Conservation (phyloP, 1,140 invertebrate genomes). For the Thaumatotibia leucotreta region DNA sequence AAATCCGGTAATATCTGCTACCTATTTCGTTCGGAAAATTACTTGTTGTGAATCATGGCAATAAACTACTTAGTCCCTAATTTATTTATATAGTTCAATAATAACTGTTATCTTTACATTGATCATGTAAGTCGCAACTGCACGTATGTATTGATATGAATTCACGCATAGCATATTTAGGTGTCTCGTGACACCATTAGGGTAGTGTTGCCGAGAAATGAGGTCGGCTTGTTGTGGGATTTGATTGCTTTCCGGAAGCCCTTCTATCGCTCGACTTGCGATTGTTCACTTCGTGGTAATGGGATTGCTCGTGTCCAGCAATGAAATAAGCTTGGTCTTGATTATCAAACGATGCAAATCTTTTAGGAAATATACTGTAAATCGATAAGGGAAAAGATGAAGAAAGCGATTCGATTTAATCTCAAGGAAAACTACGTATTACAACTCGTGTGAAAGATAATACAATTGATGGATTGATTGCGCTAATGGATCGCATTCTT, state of each 20-base stretch:
- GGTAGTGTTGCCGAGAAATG: conserved; percentile 13
- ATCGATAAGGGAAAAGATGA: background rate
- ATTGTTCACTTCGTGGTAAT: background rate
- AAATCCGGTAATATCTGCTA: background rate
- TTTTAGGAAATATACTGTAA: background rate
- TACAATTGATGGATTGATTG: conserved; percentile 9
- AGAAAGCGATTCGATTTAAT: conserved; percentile 2
- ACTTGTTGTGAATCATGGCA: no score
- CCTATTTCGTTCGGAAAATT: background rate
- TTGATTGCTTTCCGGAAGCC: conserved; percentile 21
- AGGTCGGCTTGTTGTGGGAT: conserved; percentile 16
- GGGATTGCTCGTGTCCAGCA: background rate
- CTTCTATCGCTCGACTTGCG: background rate
- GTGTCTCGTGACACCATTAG: conserved; percentile 3
- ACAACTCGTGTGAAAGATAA: background rate
- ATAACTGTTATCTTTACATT: no score
- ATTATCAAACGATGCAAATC: background rate
- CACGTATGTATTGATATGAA: background rate
- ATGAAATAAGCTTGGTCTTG: background rate
- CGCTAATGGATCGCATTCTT: background rate
- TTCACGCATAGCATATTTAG: conserved; percentile 7
- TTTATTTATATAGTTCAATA: background rate
- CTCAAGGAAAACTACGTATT: background rate
- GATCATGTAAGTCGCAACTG: no score
- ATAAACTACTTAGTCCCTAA: background rate